phyloP scores from a whole-genome alignment of 2,888 invertebrate species.

The Sesia apiformis region DNA sequence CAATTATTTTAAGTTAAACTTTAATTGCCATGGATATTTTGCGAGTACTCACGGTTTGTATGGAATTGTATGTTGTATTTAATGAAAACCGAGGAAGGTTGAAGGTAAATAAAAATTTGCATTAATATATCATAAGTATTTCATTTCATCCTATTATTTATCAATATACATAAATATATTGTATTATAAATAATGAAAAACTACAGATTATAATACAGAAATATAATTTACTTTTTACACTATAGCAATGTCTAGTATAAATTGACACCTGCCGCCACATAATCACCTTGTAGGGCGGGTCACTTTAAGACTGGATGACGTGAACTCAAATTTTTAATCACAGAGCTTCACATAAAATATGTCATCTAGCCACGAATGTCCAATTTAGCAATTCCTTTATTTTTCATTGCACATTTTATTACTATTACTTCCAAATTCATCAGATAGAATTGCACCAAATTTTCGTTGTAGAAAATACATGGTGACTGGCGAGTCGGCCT shows the following conservation, averaged over 20 bases:
- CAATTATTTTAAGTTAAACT: constrained; percentile 57
- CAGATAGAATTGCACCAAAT: too few species aligned
- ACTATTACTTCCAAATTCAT: too few species aligned
- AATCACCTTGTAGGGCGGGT: neutral
- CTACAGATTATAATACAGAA: constrained; percentile 18
- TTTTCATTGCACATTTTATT: too few species aligned
- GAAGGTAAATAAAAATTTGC: constrained; percentile 68
- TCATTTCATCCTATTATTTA: constrained; percentile 28
- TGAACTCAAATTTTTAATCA: too few species aligned
- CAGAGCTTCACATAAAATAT: too few species aligned
- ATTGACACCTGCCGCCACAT: neutral
- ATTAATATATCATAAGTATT: constrained; percentile 50
- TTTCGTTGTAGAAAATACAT: too few species aligned
- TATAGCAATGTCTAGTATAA: neutral
- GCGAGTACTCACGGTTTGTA: constrained; percentile 53
- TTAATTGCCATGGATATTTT: constrained; percentile 66
- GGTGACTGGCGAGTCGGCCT: too few species aligned
- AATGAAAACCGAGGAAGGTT: constrained; percentile 59
- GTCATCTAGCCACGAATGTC: too few species aligned
- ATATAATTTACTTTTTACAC: neutral
- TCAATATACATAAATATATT: constrained; percentile 6
- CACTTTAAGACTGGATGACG: neutral
- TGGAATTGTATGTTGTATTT: constrained; percentile 62
- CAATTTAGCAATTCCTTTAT: too few species aligned
- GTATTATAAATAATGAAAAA: constrained; percentile 41